Evolutionary conservation across 2,888 invertebrate species (phyloP).

Genomic region (Plebejus argus): DNA sequence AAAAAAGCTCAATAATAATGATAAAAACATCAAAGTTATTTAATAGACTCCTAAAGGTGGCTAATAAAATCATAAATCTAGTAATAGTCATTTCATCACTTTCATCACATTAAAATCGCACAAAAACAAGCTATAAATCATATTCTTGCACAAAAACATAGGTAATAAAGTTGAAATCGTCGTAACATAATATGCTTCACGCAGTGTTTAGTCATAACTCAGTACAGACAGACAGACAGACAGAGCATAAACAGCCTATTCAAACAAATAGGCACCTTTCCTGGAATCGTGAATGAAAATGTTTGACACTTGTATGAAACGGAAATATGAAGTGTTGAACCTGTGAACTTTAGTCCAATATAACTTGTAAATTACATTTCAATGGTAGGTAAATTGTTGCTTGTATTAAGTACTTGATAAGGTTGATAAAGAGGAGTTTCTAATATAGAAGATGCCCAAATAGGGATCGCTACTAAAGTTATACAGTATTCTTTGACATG

Average conservation of each 20-base stretch:
- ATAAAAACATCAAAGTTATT: no score
- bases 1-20: no score
- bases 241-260: not conserved
- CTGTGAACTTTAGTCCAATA: not conserved
- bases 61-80: not conserved
- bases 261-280: not conserved
- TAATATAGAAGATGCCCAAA: not conserved
- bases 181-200: not conserved
- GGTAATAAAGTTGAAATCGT: not conserved
- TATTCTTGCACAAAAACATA: not conserved
- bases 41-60: not conserved
- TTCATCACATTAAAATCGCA: not conserved
- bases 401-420: not conserved
- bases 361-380: not conserved
- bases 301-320: slow-evolving; percentile 19
- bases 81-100: not conserved
- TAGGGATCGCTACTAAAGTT: not conserved
- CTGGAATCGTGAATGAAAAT: not conserved
- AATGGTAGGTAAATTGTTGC: not conserved
- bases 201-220: slow-evolving; percentile 12
- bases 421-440: not conserved
- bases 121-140: not conserved
- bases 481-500: not conserved
- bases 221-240: not conserved
- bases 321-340: slow-evolving; percentile 5